phyloP scores from a whole-genome alignment of 1,140 invertebrate species.

The Danaus melanippus region DNA sequence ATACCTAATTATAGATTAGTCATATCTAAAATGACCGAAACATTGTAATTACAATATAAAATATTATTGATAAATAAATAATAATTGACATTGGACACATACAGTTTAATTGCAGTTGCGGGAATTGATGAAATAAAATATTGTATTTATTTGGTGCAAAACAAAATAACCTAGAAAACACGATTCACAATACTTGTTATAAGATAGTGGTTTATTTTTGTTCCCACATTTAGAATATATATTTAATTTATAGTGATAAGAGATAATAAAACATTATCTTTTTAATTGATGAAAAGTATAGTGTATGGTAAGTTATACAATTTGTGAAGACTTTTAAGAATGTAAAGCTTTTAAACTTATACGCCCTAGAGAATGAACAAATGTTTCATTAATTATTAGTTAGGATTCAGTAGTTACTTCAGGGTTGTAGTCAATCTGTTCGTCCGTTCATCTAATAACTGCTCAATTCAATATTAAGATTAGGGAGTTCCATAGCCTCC shows the following conservation, averaged over 20 bases:
- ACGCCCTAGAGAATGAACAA: conserved; percentile 53
- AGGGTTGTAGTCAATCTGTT: conserved; percentile 63
- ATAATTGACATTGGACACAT: conserved; percentile 29
- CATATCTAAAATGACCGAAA: conserved; percentile 58
- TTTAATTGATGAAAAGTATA: conserved; percentile 55
- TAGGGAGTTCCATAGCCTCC: conserved; percentile 41
- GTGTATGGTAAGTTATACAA: conserved; percentile 62
- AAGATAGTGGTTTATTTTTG: conserved; percentile 22
- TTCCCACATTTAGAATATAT: conserved; percentile 31
- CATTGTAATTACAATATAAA: conserved; percentile 38
- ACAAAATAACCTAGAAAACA: conserved; percentile 27
- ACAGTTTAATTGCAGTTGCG: conserved; percentile 44
- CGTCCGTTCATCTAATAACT: conserved; percentile 61
- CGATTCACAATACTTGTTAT: conserved; percentile 17
- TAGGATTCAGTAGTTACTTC: conserved; percentile 60
- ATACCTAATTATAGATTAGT: conserved; percentile 50
- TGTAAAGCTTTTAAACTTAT: conserved; percentile 62
- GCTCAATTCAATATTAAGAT: conserved; percentile 66
- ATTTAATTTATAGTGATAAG: conserved; percentile 45
- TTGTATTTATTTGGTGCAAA: conserved; percentile 39
- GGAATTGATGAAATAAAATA: conserved; percentile 57
- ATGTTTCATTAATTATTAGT: conserved; percentile 53
- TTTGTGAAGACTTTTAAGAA: conserved; percentile 64
- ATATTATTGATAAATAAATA: conserved; percentile 31
- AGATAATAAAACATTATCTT: conserved; percentile 52